Evolutionary conservation across 2,888 invertebrate species (phyloP), one percentile per base, ranked within the genome.

Genomic region (Ellobium chinense): DNA sequence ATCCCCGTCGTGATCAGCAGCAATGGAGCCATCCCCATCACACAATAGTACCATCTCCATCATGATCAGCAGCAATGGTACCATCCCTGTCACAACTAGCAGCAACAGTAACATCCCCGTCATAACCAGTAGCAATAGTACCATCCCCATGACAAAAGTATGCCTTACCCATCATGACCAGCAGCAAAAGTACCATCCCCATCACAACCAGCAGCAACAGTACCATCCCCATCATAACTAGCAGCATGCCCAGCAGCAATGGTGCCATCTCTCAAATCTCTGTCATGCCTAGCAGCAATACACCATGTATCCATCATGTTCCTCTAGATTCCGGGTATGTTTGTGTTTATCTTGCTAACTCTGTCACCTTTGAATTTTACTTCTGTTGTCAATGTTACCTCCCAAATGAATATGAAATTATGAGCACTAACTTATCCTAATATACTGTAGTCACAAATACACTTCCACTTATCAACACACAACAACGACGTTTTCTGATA

Each of bases 161-260:
- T 18, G 14, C 27, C 24, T 12, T 9, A 62, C 9, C 9, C 62
- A 62, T 54, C 54, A 62, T 62, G 18, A 62, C 24, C 62, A 62
- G 12, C 62, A 62, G 12, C 62, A 62, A 18, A 12, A 62, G 12
- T 24, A 62, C 24, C 62, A 62, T 62, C 62, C 12, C 24, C 62
- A 62, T 62, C 62, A 62, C 24, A 12, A 62, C 24, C 62, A 62
- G 12, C 62, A 62, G 12, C 62, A 62, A 18, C 62, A 62, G 12
- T 24, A 62, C 24, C 62, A 62, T 62, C 62, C 12, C 24, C 62
- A 62, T 62, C 62, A 62, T 62, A 12, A 62, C 68, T 37, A 29
- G 31, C 68, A 12, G 24, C 65, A 27, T 39, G 24, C 29, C 27
- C 18, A 27, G n/a, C 69, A 29, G 12, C 39, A 14, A 39, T 27